Base-by-base conservation (phyloP, 2,888 invertebrate species). In the Pantelozetes paolii region DNA sequence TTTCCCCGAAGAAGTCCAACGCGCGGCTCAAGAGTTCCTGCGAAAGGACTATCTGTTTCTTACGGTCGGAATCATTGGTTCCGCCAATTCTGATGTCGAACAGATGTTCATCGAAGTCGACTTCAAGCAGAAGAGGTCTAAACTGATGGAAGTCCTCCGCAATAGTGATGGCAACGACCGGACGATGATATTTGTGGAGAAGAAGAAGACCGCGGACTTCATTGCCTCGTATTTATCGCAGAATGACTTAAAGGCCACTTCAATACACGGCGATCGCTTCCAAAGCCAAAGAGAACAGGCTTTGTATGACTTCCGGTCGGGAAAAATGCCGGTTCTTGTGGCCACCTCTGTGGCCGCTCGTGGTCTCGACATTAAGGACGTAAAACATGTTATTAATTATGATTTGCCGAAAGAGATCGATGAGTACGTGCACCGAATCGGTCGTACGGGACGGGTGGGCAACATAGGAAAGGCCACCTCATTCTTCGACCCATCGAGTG, bases 311-410 rank as follows among this genome's bases (percentile, higher is more conserved):
- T 97, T 99, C 82, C 90, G 89, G 81, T 84, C 82, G 20, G 93
- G 93, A 0, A 84, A 82, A 18, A 88, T 90, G 81, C 87, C 87
- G 67, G 88, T 97, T 50, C 84, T 99, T 0, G 93, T 99, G 0
- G 97, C 97, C 0, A 98, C 98, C 0, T 92, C 93, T 0, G 96
- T 98, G 0, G 95, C 95, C 0, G 92, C 96, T 0, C 85, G 98
- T 73, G 98, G 98, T 0, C 84, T 97, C 0, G 91, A 96, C 81
- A 94, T 96, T 40, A 88, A 89, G 77, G 89, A 90, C 73, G 90
- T 94, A 0, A 87, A 88, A 3, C 79, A 82, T 73, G 85, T 85
- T 0, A 81, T 85, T 50, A 85, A 85, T 77, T 84, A 82, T 76
- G 85, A 85, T 77, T 75, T 85, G 45, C 85, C 85, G 0, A 79